Percentiles rank a stretch among this genome's conserved stretches.
Evolutionary conservation across 2,113 vertebrate species (phyloP).

Genomic region (Columba janthina): DNA sequence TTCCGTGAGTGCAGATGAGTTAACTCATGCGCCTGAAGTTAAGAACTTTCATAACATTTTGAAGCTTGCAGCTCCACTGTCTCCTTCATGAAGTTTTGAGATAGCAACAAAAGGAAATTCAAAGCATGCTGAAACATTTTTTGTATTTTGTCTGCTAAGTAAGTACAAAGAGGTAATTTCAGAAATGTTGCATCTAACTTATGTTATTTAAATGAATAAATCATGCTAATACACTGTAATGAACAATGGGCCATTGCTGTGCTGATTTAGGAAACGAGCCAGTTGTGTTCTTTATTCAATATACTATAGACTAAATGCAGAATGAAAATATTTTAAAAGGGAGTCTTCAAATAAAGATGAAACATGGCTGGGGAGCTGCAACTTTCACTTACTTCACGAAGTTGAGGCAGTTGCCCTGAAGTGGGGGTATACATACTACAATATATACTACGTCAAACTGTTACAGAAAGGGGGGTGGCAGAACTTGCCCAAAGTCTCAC

Average conservation of each 20-base stretch:
- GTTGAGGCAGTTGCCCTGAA: neutral
- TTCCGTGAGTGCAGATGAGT: neutral
- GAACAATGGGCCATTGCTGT: neutral
- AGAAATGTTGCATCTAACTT: neutral
- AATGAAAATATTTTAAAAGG: neutral
- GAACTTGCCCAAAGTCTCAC: neutral
- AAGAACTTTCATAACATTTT: neutral
- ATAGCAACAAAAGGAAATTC: neutral
- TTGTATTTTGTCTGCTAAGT: neutral
- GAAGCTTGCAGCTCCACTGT: neutral
- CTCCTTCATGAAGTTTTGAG: neutral
- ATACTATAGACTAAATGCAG: neutral
- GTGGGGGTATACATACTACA: neutral
- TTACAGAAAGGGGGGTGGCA: neutral
- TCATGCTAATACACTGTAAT: neutral
- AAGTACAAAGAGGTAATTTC: neutral
- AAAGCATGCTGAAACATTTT: neutral
- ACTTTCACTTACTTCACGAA: neutral
- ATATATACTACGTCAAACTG: neutral
- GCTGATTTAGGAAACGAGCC: neutral
- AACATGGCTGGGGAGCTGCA: neutral
- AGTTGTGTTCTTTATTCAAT: neutral
- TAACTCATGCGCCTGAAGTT: neutral
- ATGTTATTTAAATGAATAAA: neutral
- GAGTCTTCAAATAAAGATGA: neutral